Evolutionary conservation across 2,888 invertebrate genomes (phyloP), one percentile per base, ranked within the genome.

Genomic region (Alloplasta piceator): DNA sequence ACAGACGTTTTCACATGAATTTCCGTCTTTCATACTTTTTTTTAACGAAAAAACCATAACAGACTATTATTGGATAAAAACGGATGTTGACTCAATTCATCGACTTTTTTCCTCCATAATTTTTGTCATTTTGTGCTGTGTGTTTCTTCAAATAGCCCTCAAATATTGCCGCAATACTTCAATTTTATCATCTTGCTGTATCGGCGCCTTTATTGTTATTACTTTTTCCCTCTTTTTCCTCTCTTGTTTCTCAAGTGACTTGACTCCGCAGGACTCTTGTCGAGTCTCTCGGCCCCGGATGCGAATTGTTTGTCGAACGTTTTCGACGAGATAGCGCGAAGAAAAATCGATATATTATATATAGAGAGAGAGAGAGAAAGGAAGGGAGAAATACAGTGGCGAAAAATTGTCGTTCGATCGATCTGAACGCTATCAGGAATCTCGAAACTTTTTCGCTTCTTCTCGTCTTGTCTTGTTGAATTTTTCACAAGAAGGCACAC

Each of bases 281-380:
- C 61, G 48, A 41, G 50, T 76, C 41, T 70, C 55, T 70, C n/a
- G 36, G 58, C 50, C 67, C 68, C 71, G 76, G 76, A 77, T 81
- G 66, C 60, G 81, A 80, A 84, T 83, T 84, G 81, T 82, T 78
- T 75, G 81, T 80, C 60, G 63, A 71, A 83, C 80, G 70, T 83
- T 46, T 46, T 71, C 48, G 52, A 43, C 26, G 48, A 63, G 56
- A 9, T 36, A 61, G 26, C 3, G 46, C 41, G 43, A 36, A 14
- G 61, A 46, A 61, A 12, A 67, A 46, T 14, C 7, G 12, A 56
- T 66, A 26, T 38, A 60, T 36, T 14, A 70, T 39, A 10, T 6
- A n/a, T 38, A n/a, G 56, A 12, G 46, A 43, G 52, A 75, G 48
- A 43, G 66, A 61, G 58, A 12, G 39, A 55, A 10, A 71, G 16